A percentile compares a stretch with the other conserved stretches of the same genome.
Evolutionary conservation across 1,140 invertebrate genomes (phyloP).

Genomic region (Philaenus spumarius): DNA sequence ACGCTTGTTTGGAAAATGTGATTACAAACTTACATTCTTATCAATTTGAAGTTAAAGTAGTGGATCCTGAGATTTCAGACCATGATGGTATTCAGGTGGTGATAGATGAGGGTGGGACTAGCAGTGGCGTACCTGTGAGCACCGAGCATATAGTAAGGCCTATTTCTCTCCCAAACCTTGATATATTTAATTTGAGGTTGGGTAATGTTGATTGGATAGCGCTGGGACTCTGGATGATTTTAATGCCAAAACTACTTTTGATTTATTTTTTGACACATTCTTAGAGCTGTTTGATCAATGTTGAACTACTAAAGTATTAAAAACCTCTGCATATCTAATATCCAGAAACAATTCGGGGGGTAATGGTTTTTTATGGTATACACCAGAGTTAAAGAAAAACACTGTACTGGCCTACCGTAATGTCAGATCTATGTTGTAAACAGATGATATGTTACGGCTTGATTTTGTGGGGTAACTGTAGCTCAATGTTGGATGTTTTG

Average conservation of each 20-base stretch:
- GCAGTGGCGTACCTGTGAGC: too few species aligned
- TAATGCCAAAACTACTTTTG: not conserved
- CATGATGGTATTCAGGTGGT: not conserved
- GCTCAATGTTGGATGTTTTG: too few species aligned
- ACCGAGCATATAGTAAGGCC: not conserved
- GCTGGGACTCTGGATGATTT: not conserved
- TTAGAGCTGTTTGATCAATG: too few species aligned
- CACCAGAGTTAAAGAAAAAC: not conserved
- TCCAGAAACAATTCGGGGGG: not conserved
- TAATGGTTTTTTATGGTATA: not conserved
- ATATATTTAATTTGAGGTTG: not conserved
- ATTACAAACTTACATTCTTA: not conserved
- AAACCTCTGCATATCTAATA: not conserved
- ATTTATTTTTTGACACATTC: not conserved
- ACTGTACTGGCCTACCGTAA: not conserved
- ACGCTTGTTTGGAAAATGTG: too few species aligned
- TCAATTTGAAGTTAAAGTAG: not conserved
- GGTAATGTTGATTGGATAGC: not conserved
- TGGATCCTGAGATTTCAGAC: conserved; percentile 1
- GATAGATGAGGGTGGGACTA: not conserved
- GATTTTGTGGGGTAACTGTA: too few species aligned
- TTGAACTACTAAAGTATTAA: not conserved
- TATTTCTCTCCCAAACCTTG: too few species aligned
- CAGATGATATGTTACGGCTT: too few species aligned
- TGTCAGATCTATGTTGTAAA: too few species aligned